phyloP scores from a whole-genome alignment of 2,888 invertebrate species.

The Sarcophaga subvicina region DNA sequence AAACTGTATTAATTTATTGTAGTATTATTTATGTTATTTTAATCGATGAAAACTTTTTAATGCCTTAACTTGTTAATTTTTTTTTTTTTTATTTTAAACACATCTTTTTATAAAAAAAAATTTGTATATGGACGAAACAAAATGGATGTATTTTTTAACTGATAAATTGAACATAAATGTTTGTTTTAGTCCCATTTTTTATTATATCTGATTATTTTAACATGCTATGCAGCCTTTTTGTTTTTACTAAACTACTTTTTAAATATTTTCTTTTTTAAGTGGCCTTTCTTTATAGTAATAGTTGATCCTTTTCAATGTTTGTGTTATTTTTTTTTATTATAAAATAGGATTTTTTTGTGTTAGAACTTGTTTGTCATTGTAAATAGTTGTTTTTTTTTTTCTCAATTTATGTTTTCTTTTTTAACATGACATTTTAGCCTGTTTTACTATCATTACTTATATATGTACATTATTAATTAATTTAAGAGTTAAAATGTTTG shows the following conservation, averaged over 20 bases:
- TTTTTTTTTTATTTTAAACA: not conserved
- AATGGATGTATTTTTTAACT: conserved; percentile 65
- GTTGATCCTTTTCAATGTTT: conserved; percentile 49
- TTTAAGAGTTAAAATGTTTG: conserved; percentile 44
- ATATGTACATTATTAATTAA: conserved; percentile 47
- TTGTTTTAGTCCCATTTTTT: conserved; percentile 55
- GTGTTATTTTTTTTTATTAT: conserved; percentile 30
- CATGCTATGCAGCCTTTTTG: conserved; percentile 56
- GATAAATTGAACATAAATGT: conserved; percentile 49
- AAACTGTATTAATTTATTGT: no score
- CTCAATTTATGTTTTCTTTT: conserved; percentile 52
- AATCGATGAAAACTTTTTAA: not conserved
- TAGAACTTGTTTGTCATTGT: conserved; percentile 61
- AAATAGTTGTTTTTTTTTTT: conserved; percentile 71
- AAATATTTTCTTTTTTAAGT: conserved; percentile 42
- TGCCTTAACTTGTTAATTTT: not conserved
- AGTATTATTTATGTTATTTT: no score
- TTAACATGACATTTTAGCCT: conserved; percentile 60
- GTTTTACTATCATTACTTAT: conserved; percentile 41
- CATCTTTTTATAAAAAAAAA: conserved; percentile 38
- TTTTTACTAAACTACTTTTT: conserved; percentile 43
- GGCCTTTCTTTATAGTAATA: conserved; percentile 38
- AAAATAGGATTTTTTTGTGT: conserved; percentile 49
- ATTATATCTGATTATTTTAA: conserved; percentile 36
- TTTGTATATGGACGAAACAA: conserved; percentile 67